Base-by-base conservation (phyloP, 2,888 invertebrate species). In the Agelastica alni region DNA sequence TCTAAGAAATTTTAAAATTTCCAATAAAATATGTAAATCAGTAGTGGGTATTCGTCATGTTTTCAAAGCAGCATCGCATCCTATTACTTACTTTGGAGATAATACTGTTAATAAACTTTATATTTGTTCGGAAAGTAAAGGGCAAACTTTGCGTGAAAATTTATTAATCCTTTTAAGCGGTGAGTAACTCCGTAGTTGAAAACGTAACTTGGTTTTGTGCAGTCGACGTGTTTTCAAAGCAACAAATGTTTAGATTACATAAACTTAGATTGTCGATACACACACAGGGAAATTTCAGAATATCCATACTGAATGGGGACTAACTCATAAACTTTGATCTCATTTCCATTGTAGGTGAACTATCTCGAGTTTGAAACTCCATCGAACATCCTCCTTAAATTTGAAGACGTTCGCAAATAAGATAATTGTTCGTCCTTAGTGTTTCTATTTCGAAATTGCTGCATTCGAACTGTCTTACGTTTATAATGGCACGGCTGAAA, bases 261-360 rank as follows among this genome's bases (percentile, higher is more conserved):
- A 22, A 45, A 34, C 34, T 45, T 14, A 9, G 45, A n/a, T 32
- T 45, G 34, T 13, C 45, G 22, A 45, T 45, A 45, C 34, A 39
- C 10, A 39, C 37, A 22, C 16, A n/a, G 28, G 20, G 18, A 18
- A 39, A 18, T 17, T 12, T 17, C 34, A 9, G 12, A 17, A n/a
- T n/a, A 12, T 13, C 22, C 18, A 34, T 34, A 31, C 32, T 20
- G 44, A 44, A 34, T 45, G 2, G 28, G 22, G 22, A 32, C 45
- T 34, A 22, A 45, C 22, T 45, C 45, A 37, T 48, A 39, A 48
- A 48, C 48, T 48, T 48, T 45, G 45, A 45, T 45, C 45, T 34
- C 10, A 45, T 48, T 48, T 48, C 48, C 39, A 39, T 48, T 39
- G 45, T 34, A n/a, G 34, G 37, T 20, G 39, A 46, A 26, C 36